A percentile compares a stretch with the other conserved stretches of the same genome.
phyloP scores from a whole-genome alignment of 1,140 invertebrate genomes.

The Caenorhabditis remanei region DNA sequence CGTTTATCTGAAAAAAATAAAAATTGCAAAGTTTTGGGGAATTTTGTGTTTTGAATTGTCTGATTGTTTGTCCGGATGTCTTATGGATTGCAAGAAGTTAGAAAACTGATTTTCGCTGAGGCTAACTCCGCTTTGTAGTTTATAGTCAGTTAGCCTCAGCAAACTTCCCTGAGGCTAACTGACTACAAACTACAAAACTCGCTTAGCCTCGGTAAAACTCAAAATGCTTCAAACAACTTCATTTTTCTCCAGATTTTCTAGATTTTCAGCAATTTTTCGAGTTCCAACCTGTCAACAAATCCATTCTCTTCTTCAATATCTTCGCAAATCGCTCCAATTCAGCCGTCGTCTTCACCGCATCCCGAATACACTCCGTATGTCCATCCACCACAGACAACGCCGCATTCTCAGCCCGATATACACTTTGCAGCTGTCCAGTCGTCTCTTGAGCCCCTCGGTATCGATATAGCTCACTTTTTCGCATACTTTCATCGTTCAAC shows the following conservation, averaged over 20 bases:
- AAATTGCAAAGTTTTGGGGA: background rate
- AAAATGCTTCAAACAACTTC: background rate
- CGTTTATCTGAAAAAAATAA: slow-evolving; percentile 6
- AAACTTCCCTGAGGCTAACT: background rate
- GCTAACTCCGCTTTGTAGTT: no score
- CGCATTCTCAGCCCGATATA: slow-evolving; percentile 34
- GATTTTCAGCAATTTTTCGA: no score
- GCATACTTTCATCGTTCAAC: background rate
- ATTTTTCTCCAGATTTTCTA: no score
- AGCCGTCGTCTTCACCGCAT: background rate
- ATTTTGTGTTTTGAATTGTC: background rate
- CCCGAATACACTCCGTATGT: slow-evolving; percentile 27
- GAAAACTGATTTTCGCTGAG: no score
- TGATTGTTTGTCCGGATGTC: no score
- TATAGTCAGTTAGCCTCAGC: no score
- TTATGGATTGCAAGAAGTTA: no score
- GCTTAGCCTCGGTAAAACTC: background rate
- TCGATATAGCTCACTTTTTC: slow-evolving; percentile 3
- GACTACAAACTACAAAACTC: background rate
- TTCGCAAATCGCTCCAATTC: slow-evolving; percentile 22
- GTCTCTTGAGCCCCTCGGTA: slow-evolving; percentile 23
- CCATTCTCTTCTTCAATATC: slow-evolving; percentile 15
- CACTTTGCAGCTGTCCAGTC: slow-evolving; percentile 4
- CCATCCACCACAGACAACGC: slow-evolving; percentile 13
- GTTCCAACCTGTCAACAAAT: background rate